Percentiles rank a stretch among this genome's conserved stretches.
phyloP scores from a whole-genome alignment of 2,888 invertebrate genomes.

The Archips crataeganus region DNA sequence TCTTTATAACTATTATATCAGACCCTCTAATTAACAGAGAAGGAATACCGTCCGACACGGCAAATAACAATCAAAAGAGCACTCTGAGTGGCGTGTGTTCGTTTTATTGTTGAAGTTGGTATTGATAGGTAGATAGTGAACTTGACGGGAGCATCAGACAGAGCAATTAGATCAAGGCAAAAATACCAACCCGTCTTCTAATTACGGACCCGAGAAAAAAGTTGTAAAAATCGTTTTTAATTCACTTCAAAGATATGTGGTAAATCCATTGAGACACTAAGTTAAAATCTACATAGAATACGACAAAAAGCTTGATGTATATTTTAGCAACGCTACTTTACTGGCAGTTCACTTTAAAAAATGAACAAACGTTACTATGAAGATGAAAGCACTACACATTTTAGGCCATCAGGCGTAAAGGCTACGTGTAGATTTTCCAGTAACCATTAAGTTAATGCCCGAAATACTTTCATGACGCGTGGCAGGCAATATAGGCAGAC shows the following conservation, averaged over 20 bases:
- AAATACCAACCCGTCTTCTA: not conserved
- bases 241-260: too few relatives aligned
- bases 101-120: constrained; percentile 17
- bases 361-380: too few relatives aligned
- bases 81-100: constrained; percentile 48
- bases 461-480: not conserved
- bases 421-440: not conserved
- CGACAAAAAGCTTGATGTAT: too few relatives aligned
- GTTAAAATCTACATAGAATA: too few relatives aligned
- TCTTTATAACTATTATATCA: constrained; percentile 68
- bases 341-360: too few relatives aligned
- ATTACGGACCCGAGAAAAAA: not conserved
- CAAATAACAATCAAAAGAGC: constrained; percentile 65
- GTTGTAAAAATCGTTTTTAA: not conserved
- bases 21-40: constrained; percentile 73
- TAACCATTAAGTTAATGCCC: not conserved
- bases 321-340: too few relatives aligned
- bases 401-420: not conserved
- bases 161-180: constrained; percentile 5
- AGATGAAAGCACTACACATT: not conserved
- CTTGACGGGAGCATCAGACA: not conserved
- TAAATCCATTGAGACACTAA: too few relatives aligned
- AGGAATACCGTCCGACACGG: constrained; percentile 53
- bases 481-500: constrained; percentile 34
- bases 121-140: not conserved